Evolutionary conservation across 2,797 vertebrate species (phyloP).

Genomic region (Sebastes itinus): DNA sequence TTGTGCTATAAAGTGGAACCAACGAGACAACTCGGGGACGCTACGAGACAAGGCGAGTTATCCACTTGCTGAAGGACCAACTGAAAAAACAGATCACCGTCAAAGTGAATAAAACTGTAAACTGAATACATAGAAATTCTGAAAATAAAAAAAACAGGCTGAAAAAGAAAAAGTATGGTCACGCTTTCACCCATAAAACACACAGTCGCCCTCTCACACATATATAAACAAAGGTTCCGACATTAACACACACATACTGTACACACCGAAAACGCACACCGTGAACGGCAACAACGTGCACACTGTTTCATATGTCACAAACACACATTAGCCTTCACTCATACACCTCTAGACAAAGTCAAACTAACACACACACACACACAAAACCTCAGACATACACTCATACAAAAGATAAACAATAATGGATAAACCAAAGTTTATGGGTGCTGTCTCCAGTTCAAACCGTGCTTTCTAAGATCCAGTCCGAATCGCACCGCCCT

Average conservation of each 20-base stretch:
- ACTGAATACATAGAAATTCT: constrained; percentile 46
- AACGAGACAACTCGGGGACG: constrained; percentile 74
- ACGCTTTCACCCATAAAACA: constrained; percentile 29
- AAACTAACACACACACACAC: constrained; percentile 8
- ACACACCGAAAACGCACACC: constrained; percentile 34
- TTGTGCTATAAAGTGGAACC: constrained; percentile 81
- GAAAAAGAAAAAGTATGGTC: constrained; percentile 27
- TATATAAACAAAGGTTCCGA: constrained; percentile 32
- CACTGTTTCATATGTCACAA: neutral
- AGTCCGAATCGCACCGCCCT: constrained; percentile 87
- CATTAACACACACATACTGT: constrained; percentile 26
- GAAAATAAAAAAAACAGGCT: constrained; percentile 55
- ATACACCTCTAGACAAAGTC: constrained; percentile 17
- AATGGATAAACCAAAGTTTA: constrained; percentile 46
- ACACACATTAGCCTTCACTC: constrained; percentile 23
- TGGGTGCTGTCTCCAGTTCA: constrained; percentile 70
- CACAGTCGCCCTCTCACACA: constrained; percentile 6
- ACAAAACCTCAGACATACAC: constrained; percentile 21
- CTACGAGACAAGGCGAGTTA: constrained; percentile 73
- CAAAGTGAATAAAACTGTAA: constrained; percentile 55
- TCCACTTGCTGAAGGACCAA: constrained; percentile 64
- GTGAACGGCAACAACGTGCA: constrained; percentile 40
- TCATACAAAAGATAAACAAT: constrained; percentile 48
- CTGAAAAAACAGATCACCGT: constrained; percentile 47
- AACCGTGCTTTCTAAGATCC: constrained; percentile 95